These are phyloP conservation scores for Sycophila sp. DNA, from an alignment of 1,140 invertebrate genomes.

Conservation along the genomic window DNA sequence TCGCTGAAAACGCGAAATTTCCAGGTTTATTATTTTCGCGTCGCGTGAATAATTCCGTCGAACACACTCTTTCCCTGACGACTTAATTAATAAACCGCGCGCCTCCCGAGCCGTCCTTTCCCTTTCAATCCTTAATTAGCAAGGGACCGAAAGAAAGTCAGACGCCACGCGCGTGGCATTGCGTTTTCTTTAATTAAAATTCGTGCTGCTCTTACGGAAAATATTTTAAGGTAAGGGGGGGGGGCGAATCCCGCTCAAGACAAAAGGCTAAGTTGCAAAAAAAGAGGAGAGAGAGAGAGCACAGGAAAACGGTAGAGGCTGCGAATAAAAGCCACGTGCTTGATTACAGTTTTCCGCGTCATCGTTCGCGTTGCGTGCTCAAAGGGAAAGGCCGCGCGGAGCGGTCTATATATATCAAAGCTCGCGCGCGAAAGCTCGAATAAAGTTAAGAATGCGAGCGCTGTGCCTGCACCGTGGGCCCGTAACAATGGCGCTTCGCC, in stretches of 20 bases:
- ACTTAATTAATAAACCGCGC: conserved; percentile 32
- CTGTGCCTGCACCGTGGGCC: not conserved
- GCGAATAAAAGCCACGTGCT: not conserved
- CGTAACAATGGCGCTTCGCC: conserved; percentile 1
- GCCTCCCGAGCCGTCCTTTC: not conserved
- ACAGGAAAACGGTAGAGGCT: not conserved
- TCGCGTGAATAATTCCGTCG: not conserved
- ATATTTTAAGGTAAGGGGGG: not conserved
- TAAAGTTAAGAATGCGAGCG: not conserved
- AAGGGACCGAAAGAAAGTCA: conserved; percentile 2
- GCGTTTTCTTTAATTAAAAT: conserved; percentile 40
- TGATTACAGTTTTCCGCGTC: conserved; percentile 31
- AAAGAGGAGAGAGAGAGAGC: not conserved
- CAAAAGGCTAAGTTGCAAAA: not conserved
- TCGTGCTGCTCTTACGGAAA: conserved; percentile 17
- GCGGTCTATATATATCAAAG: not conserved
- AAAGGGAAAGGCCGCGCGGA: not conserved
- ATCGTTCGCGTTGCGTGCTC: not conserved
- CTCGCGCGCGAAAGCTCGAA: not conserved
- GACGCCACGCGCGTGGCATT: not conserved
- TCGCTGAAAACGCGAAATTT: not conserved
- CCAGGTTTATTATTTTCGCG: not conserved
- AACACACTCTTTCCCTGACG: not conserved
- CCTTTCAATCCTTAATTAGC: conserved; percentile 30
- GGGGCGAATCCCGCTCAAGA: not conserved